These are phyloP conservation scores for Aricia agestis DNA, from an alignment of 1,140 invertebrate species.

Conservation along the genomic window DNA sequence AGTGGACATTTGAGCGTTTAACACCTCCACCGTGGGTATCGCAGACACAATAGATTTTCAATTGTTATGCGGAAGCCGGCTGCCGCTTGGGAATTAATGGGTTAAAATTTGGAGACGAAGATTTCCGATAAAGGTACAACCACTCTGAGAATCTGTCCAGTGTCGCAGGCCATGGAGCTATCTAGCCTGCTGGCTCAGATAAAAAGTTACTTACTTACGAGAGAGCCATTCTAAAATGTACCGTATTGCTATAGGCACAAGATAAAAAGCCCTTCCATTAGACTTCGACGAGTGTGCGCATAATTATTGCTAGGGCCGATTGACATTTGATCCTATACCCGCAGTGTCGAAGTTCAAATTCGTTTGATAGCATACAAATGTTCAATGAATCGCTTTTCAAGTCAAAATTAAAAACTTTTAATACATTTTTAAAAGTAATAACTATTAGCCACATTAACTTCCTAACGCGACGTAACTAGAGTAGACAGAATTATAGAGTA, in stretches of 20 bases:
- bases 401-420: neutral
- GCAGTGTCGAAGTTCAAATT: constrained; percentile 25
- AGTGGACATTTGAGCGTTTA: no score
- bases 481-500: no score
- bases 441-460: no score
- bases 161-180: constrained; percentile 33
- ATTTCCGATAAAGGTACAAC: constrained; percentile 1
- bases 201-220: constrained; percentile 18
- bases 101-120: no score
- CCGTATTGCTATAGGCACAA: neutral
- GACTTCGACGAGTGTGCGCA: constrained; percentile 15
- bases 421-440: no score
- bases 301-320: constrained; percentile 14
- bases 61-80: no score
- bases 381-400: constrained; percentile 29
- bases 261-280: constrained; percentile 2
- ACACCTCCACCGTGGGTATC: no score
- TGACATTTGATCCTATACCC: constrained; percentile 25
- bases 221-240: neutral
- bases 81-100: no score
- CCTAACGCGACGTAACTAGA: no score
- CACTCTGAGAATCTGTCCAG: constrained; percentile 16
- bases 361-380: constrained; percentile 25
- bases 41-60: no score
- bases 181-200: constrained; percentile 26